Base-by-base conservation (phyloP, 2,888 invertebrate species). In the Chymomyza amoena region DNA sequence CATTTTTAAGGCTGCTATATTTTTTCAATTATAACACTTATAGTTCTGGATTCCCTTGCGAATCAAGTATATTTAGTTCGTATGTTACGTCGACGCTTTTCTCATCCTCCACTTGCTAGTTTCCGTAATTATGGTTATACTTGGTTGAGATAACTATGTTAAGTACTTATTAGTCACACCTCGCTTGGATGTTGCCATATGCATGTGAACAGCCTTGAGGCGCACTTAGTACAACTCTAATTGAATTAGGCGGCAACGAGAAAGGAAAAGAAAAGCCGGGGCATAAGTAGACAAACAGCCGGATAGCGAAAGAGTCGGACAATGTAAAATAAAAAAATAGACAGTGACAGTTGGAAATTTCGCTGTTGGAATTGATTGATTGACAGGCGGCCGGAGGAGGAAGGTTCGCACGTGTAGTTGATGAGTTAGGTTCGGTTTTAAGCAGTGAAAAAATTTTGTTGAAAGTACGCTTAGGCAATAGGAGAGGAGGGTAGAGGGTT, bases 221-320 rank as follows among this genome's bases (percentile, higher is more conserved):
- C 72, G 69, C 81, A 84, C 84, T 84, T 84, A 86, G 84, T 72
- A 84, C 69, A 84, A 88, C 88, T 84, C 87, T 84, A 84, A 84
- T 84, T 84, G 79, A 88, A 84, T 84, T 84, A 84, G 88, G 70
- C 73, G 65, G 65, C 62, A 68, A 66, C 50, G 32, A 16, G 28
- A 73, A 54, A 66, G 68, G 70, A 66, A 65, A 62, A 59, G 28
- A 61, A 50, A 69, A 39, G 60, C 50, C 68, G 70, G 18, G 28
- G 56, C n/a, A 64, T 10, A 51, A 32, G 6, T 28, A 18, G 28
- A 39, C 56, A 59, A 16, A 45, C 51, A 52, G 25, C 18, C 50
- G 15, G 39, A 61, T 50, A 16, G 25, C 32, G 61, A 56, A 16
- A 4, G 51, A 50, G 18, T 4, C 20, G 64, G 16, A 72, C 59